Conservation (phyloP, 2,888 invertebrate species). For the Andrena hattorfiana region DNA sequence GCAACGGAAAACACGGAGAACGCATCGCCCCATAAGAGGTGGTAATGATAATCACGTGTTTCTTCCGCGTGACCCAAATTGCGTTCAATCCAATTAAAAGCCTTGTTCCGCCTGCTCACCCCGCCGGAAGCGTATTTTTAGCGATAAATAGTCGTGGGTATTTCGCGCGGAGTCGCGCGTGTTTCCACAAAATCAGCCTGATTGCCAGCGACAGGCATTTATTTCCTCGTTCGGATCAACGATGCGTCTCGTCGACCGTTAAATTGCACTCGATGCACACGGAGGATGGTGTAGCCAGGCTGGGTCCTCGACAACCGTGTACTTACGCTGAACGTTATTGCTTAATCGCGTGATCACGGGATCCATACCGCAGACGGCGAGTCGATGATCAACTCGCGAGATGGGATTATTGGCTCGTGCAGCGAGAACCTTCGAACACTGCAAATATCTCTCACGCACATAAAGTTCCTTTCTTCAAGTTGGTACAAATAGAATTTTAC, state of each 20-base stretch:
- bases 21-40: neutral
- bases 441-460: neutral
- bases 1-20: neutral
- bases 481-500: no score
- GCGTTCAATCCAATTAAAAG: constrained; percentile 13
- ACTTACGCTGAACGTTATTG: constrained; percentile 23
- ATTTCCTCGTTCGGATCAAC: constrained; percentile 33
- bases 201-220: constrained; percentile 36
- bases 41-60: constrained; percentile 3
- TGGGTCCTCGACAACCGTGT: constrained; percentile 13
- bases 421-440: constrained; percentile 1
- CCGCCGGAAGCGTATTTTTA: constrained; percentile 27
- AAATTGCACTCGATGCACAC: neutral
- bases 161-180: constrained; percentile 4
- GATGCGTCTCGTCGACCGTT: constrained; percentile 9
- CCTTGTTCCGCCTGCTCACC: constrained; percentile 4
- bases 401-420: constrained; percentile 9
- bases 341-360: constrained; percentile 30
- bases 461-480: neutral
- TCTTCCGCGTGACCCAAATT: constrained; percentile 17
- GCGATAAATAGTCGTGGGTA: constrained; percentile 5
- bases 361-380: constrained; percentile 9
- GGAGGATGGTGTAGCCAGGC: neutral
- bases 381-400: constrained; percentile 16
- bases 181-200: constrained; percentile 13